Conservation (phyloP, 2,888 invertebrate genomes). For the Conops quadrifasciatus region DNA sequence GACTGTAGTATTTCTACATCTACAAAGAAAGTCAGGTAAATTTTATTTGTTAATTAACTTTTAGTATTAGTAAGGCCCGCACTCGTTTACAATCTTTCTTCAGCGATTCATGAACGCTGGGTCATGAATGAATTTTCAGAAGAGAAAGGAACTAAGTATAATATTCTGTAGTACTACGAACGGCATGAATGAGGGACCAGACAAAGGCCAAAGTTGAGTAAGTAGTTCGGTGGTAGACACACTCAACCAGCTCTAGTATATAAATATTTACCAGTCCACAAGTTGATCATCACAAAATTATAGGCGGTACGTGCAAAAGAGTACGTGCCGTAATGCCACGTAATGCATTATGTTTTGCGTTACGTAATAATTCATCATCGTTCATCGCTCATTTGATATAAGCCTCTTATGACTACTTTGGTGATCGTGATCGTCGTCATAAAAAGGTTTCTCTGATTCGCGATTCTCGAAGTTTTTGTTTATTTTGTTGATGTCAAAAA, state of each 20-base stretch:
- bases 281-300: background rate
- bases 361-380: background rate
- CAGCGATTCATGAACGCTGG: background rate
- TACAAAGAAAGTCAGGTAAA: background rate
- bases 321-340: background rate
- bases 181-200: background rate
- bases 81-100: background rate
- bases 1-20: no score
- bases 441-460: background rate
- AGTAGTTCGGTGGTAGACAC: background rate
- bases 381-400: background rate
- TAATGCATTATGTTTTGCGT: background rate
- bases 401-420: background rate
- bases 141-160: no score
- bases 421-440: conserved; percentile 15
- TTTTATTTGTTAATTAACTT: no score
- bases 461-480: background rate
- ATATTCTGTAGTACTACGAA: background rate
- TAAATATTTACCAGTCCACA: background rate
- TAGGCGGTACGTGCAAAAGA: background rate
- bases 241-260: background rate
- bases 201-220: conserved; percentile 4
- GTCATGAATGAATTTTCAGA: no score
- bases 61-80: background rate
- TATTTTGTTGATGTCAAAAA: background rate